Conservation (phyloP, 92 coral and sea anemone genomes). For the Bergia puertoricense region DNA sequence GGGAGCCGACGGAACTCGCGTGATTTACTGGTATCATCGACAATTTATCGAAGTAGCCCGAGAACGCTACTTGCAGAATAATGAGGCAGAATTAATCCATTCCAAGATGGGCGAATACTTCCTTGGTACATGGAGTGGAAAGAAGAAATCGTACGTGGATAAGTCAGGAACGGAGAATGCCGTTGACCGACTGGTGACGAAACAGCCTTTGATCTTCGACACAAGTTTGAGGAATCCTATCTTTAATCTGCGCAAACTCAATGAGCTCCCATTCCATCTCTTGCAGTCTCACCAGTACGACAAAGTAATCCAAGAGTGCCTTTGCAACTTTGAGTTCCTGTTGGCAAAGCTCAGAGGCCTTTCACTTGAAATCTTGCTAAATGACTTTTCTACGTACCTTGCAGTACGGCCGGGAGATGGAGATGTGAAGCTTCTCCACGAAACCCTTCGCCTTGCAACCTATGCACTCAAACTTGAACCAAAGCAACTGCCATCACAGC, state of each 20-base stretch:
- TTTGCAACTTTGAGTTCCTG: slow-evolving; percentile 90
- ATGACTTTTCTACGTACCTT: slow-evolving; percentile 76
- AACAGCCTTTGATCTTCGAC: slow-evolving; percentile 85
- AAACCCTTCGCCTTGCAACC: slow-evolving; percentile 79
- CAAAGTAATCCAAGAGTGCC: slow-evolving; percentile 71
- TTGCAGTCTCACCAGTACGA: slow-evolving; percentile 67
- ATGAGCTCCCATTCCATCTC: slow-evolving; percentile 90
- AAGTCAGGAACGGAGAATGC: slow-evolving; percentile 76
- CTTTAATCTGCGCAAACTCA: slow-evolving; percentile 87
- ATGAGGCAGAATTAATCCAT: slow-evolving; percentile 72
- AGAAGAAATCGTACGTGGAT: slow-evolving; percentile 84
- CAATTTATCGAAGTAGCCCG: slow-evolving; percentile 96
- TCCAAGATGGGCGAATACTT: slow-evolving; percentile 87
- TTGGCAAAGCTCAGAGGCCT: slow-evolving; percentile 84
- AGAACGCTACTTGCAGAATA: slow-evolving; percentile 72
- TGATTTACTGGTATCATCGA: slow-evolving; percentile 96
- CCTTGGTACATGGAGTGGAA: slow-evolving; percentile 89
- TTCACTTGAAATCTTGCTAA: slow-evolving; percentile 69
- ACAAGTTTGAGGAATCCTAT: slow-evolving; percentile 70
- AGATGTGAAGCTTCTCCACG: slow-evolving; percentile 83
- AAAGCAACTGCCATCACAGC: slow-evolving; percentile 88
- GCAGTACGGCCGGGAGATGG: slow-evolving; percentile 72
- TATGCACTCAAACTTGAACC: slow-evolving; percentile 79
- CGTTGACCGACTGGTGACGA: slow-evolving; percentile 89
- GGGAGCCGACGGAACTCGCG: slow-evolving; percentile 95